Conservation (phyloP, 2,113 vertebrate species). For the Oncorhynchus kisutch region DNA sequence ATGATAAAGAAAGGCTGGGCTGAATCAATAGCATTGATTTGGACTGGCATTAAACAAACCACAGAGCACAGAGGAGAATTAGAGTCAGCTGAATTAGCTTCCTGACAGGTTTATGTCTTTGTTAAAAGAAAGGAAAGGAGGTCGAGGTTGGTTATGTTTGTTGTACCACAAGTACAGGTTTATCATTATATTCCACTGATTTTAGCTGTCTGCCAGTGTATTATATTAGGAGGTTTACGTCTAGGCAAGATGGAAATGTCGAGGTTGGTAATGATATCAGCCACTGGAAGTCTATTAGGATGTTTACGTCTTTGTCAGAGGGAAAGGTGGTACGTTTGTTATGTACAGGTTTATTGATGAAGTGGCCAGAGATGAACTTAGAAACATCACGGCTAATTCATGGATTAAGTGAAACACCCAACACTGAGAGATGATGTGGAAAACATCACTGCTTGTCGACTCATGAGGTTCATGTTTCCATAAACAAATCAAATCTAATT, state of each 20-base stretch:
- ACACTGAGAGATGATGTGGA: not conserved
- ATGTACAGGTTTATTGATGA: conserved; percentile 17
- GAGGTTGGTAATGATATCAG: no score
- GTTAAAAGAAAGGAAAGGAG: not conserved
- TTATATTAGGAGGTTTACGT: no score
- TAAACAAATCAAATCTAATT: no score
- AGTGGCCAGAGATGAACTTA: conserved; percentile 4
- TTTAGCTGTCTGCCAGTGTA: no score
- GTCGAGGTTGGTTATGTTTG: conserved; percentile 5
- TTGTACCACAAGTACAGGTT: not conserved
- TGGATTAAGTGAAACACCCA: not conserved
- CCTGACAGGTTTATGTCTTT: conserved; percentile 2
- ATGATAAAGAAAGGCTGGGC: conserved; percentile 43
- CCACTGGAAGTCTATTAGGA: no score
- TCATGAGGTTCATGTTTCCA: not conserved
- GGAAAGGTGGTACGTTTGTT: no score
- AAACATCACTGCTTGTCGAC: not conserved
- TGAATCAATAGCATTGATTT: conserved; percentile 53
- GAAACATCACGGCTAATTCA: no score
- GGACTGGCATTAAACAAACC: conserved; percentile 50
- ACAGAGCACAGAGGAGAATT: conserved; percentile 25
- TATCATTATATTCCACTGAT: no score
- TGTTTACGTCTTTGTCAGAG: no score
- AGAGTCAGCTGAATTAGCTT: conserved; percentile 19
- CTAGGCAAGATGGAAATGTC: no score